Conservation (phyloP, 2,797 vertebrate genomes). For the Tauraco hartlaubi region DNA sequence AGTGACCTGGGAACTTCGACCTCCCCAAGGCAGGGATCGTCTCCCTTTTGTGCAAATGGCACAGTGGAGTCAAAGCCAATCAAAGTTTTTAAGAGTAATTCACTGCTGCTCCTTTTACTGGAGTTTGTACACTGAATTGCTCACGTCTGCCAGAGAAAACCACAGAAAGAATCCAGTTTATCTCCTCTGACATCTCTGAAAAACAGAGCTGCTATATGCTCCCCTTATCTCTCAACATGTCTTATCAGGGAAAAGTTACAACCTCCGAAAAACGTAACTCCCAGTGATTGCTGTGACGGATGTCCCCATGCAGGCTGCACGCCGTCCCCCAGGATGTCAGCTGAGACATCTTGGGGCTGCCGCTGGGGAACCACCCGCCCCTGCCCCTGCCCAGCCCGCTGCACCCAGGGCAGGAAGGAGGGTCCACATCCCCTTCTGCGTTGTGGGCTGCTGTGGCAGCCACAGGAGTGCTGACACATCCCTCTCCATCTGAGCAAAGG, state of each 20-base stretch:
- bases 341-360: accelerated
- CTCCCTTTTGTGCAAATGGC: neutral
- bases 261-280: neutral
- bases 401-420: neutral
- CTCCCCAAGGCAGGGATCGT: neutral
- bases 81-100: neutral
- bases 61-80: neutral
- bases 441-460: neutral
- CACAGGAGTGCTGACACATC: neutral
- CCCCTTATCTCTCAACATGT: neutral
- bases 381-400: neutral
- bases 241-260: neutral
- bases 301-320: neutral
- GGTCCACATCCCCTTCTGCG: neutral
- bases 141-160: neutral
- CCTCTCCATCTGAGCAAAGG: neutral
- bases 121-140: neutral
- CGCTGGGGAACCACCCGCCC: neutral
- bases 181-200: neutral
- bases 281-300: neutral
- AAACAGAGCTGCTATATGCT: neutral
- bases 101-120: neutral
- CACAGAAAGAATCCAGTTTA: neutral
- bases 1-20: neutral
- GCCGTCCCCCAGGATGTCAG: neutral